Percentiles rank a stretch among this genome's conserved stretches.
Evolutionary conservation across 2,888 invertebrate genomes (phyloP).

Genomic region (Villa cingulata): DNA sequence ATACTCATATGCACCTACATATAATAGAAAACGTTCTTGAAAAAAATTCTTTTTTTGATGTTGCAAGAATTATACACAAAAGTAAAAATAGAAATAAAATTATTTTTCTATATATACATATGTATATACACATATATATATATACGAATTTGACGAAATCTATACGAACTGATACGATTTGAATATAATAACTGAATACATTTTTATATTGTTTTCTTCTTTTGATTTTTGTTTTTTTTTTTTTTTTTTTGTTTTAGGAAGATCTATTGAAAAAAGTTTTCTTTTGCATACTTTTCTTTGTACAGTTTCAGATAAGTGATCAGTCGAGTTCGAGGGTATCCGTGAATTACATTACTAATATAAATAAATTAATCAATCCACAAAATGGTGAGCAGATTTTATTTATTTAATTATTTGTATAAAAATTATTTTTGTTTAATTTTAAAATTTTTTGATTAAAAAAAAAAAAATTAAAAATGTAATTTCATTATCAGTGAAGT

Average conservation of each 20-base stretch:
- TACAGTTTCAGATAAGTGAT: slow-evolving; percentile 21
- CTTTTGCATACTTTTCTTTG: neutral
- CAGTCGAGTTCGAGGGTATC: slow-evolving; percentile 38
- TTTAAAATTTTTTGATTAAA: neutral
- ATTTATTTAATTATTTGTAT: too few species aligned
- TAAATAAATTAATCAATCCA: slow-evolving; percentile 40
- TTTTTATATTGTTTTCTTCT: neutral
- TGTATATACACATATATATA: too few species aligned
- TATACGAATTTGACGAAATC: neutral
- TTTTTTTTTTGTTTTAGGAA: neutral
- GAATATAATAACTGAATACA: neutral
- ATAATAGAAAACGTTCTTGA: neutral
- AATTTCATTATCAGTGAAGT: too few species aligned
- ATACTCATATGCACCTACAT: too few species aligned
- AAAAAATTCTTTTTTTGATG: neutral
- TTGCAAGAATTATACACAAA: neutral
- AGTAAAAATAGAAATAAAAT: neutral
- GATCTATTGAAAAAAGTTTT: neutral
- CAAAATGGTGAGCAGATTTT: slow-evolving; percentile 47
- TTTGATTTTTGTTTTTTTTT: neutral
- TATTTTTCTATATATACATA: neutral
- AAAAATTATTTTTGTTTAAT: neutral
- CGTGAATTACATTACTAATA: slow-evolving; percentile 31
- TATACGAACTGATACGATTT: neutral
- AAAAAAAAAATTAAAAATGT: slow-evolving; percentile 5